phyloP scores from a whole-genome alignment of 2,888 invertebrate genomes.

The Metopia argyrocephala region DNA sequence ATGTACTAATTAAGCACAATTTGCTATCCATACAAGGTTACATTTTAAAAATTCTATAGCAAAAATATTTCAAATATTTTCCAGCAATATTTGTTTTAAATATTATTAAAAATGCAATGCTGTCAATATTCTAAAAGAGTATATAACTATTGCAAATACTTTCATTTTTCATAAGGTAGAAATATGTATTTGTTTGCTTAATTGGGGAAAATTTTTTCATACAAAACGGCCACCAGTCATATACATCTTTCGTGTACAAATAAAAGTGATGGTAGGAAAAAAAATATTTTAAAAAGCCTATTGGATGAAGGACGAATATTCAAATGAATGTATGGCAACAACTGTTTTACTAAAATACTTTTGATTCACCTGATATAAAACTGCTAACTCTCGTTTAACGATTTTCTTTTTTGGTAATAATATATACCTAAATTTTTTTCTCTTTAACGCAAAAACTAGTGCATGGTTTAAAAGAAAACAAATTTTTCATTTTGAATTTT shows the following conservation, averaged over 20 bases:
- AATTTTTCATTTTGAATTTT: too few relatives aligned
- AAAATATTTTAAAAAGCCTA: neutral
- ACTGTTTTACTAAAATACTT: neutral
- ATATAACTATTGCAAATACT: neutral
- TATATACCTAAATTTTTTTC: neutral
- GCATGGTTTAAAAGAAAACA: too few relatives aligned
- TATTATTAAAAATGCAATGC: neutral
- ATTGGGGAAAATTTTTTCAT: slow-evolving; percentile 27
- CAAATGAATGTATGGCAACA: slow-evolving; percentile 5
- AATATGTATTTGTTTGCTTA: slow-evolving; percentile 26
- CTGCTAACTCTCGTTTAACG: neutral
- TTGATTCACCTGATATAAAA: neutral
- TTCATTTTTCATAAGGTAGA: neutral
- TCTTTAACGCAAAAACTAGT: too few relatives aligned
- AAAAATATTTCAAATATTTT: slow-evolving; percentile 5
- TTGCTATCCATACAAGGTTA: slow-evolving; percentile 3
- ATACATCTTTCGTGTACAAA: slow-evolving; percentile 25
- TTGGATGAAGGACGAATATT: slow-evolving; percentile 9
- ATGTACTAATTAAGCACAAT: neutral
- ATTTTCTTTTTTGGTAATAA: neutral
- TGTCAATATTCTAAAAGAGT: slow-evolving; percentile 1
- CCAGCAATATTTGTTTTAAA: slow-evolving; percentile 2
- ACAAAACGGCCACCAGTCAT: slow-evolving; percentile 6
- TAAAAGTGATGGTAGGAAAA: slow-evolving; percentile 12
- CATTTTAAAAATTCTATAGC: neutral